phyloP scores from a whole-genome alignment of 2,888 invertebrate species.

The Hypena proboscidalis region DNA sequence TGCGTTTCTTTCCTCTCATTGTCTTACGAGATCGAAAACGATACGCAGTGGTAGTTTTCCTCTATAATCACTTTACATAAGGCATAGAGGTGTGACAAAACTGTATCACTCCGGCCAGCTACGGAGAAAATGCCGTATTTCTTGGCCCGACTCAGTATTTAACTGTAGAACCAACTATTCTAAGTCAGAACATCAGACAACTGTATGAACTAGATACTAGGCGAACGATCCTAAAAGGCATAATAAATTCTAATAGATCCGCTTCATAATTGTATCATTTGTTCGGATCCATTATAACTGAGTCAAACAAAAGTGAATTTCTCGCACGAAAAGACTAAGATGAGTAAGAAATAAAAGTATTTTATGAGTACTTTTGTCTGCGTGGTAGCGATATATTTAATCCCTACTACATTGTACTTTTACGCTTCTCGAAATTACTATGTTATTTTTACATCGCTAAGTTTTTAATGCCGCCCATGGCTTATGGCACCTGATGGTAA shows the following conservation, averaged over 20 bases:
- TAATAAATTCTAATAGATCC: conserved; percentile 26
- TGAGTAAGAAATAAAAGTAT: conserved; percentile 52
- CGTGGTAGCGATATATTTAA: conserved; percentile 63
- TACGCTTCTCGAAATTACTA: conserved; percentile 56
- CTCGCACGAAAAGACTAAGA: conserved; percentile 50
- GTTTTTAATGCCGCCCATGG: conserved; percentile 34
- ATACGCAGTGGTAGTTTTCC: too few relatives aligned
- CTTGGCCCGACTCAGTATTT: too few relatives aligned
- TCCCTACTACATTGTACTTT: conserved; percentile 59
- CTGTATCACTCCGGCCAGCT: too few relatives aligned
- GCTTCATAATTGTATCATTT: conserved; percentile 40
- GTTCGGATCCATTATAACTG: conserved; percentile 37
- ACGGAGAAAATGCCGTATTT: too few relatives aligned
- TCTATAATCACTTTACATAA: too few relatives aligned
- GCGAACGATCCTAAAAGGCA: too few relatives aligned
- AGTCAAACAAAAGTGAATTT: conserved; percentile 55
- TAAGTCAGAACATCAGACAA: too few relatives aligned
- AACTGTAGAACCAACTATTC: too few relatives aligned
- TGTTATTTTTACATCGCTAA: conserved; percentile 52
- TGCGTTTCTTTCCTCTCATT: too few relatives aligned
- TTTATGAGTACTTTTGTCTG: conserved; percentile 60
- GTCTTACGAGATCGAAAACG: too few relatives aligned
- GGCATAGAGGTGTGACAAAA: too few relatives aligned
- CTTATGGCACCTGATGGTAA: conserved; percentile 23
- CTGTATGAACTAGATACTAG: too few relatives aligned